A percentile compares a stretch with the other conserved stretches of the same genome.
These are phyloP conservation scores for Strigops habroptila DNA, from an alignment of 2,113 vertebrate genomes.

Conservation along the genomic window DNA sequence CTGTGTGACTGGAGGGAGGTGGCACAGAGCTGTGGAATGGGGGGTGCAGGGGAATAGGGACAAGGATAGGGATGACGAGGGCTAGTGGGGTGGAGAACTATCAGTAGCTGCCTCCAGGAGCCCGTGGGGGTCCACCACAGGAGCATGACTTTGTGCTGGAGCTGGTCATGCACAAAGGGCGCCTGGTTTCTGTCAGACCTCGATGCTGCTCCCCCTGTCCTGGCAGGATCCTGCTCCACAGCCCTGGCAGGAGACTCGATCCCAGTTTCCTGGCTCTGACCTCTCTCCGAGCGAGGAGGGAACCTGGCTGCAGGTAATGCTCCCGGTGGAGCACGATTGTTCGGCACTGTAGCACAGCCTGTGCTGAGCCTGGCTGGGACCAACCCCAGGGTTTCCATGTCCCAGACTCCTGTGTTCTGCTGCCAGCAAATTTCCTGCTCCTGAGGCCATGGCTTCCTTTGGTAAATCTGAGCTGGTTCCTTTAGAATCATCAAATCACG, in stretches of 20 bases:
- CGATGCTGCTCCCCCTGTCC: background rate
- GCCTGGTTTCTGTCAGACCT: background rate
- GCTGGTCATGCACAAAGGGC: background rate
- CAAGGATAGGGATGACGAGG: background rate
- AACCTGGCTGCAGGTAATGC: background rate
- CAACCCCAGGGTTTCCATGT: fast-evolving
- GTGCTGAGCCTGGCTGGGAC: background rate
- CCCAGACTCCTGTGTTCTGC: background rate
- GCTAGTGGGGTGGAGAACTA: background rate
- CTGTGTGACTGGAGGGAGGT: background rate
- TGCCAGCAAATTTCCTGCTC: background rate
- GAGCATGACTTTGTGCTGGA: background rate
- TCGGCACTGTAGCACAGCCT: background rate
- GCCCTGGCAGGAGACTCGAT: background rate
- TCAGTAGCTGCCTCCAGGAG: background rate
- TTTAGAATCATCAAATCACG: background rate
- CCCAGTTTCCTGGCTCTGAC: background rate
- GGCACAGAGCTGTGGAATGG: background rate
- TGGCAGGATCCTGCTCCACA: background rate
- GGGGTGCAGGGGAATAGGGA: background rate
- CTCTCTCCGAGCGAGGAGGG: too few species aligned
- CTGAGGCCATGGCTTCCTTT: background rate
- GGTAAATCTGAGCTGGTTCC: background rate
- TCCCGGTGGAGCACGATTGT: fast-evolving
- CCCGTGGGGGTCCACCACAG: background rate